Evolutionary conservation across 2,888 invertebrate genomes (phyloP), one percentile per base, ranked within the genome.

Genomic region (Agonopterix heracliana): DNA sequence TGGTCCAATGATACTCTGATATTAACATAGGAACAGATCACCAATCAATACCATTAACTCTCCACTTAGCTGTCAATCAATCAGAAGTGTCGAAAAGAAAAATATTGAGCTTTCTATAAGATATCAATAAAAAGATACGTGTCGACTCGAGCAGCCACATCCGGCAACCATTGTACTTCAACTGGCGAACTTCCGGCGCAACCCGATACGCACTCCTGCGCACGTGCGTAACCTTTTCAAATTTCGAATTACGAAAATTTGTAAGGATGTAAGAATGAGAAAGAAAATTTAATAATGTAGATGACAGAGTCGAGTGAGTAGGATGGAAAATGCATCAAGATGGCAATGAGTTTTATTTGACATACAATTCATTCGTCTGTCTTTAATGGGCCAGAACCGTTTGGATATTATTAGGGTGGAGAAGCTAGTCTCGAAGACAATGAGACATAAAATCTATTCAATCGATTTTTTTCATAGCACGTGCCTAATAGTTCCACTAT

Each of bases 101-200:
- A 84, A 81, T 85, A 85, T 82, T 78, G 80, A 73, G 78, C 81
- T 84, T 86, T 85, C 82, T 80, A 50, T 48, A 73, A 80, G 81
- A 82, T 85, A 83, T 83, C 85, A 79, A 86, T 86, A 84, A 84
- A 86, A 84, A 81, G 86, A 88, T 88, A 88, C 81, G 88, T 87
- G 86, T 84, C 81, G 77, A 72, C 81, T 81, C 73, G 73, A 88
- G 87, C 80, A 78, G 84, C 87, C 87, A 87, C 87, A 83, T 88
- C 88, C 88, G 85, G 84, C 71, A 63, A 65, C 78, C 79, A 87
- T 88, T 88, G 85, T 88, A 75, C 78, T 77, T 78, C 78, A 73
- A 75, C 79, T 70, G 73, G 71, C 68, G 65, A 69, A 68, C 81
- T 88, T 88, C 88, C 88, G 88, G 85, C 72, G 84, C 81, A 88